Conservation (phyloP, 1,140 invertebrate species). For the Cydia strobilella region DNA sequence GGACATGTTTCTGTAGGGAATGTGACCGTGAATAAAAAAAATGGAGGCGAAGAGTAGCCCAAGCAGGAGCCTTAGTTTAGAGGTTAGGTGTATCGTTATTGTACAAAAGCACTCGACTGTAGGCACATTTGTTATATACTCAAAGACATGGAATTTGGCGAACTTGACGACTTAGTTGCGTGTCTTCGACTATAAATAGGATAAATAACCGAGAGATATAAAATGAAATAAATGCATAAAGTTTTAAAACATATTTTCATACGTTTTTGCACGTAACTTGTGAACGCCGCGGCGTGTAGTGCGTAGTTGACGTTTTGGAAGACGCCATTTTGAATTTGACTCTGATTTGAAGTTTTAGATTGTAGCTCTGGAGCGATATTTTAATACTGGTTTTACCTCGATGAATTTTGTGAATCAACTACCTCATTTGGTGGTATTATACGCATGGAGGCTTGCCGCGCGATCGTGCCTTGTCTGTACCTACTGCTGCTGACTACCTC, state of each 20-base stretch:
- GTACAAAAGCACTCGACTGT: conserved; percentile 75
- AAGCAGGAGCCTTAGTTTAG: conserved; percentile 70
- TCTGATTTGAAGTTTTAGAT: background rate
- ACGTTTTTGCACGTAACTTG: conserved; percentile 77
- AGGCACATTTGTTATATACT: conserved; percentile 71
- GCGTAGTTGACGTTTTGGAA: conserved; percentile 51
- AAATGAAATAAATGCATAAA: conserved; percentile 71
- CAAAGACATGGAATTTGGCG: conserved; percentile 6
- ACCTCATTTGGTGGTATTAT: background rate
- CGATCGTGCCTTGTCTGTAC: conserved; percentile 21
- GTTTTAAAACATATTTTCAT: conserved; percentile 78
- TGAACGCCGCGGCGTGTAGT: conserved; percentile 58
- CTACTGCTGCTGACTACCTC: background rate
- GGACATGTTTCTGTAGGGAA: background rate
- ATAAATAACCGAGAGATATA: conserved; percentile 73
- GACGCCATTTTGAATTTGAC: conserved; percentile 40
- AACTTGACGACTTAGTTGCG: background rate
- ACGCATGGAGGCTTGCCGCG: background rate
- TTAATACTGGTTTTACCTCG: conserved; percentile 23
- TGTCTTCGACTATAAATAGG: conserved; percentile 47
- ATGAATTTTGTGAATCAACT: conserved; percentile 10
- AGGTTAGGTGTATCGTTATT: conserved; percentile 70
- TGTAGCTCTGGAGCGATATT: conserved; percentile 7
- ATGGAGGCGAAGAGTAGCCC: background rate
- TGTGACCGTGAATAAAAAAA: background rate